Percentiles rank a stretch among this genome's conserved stretches.
Conservation (phyloP, 92 coral and sea anemone genomes). For the Palythoa grandis region DNA sequence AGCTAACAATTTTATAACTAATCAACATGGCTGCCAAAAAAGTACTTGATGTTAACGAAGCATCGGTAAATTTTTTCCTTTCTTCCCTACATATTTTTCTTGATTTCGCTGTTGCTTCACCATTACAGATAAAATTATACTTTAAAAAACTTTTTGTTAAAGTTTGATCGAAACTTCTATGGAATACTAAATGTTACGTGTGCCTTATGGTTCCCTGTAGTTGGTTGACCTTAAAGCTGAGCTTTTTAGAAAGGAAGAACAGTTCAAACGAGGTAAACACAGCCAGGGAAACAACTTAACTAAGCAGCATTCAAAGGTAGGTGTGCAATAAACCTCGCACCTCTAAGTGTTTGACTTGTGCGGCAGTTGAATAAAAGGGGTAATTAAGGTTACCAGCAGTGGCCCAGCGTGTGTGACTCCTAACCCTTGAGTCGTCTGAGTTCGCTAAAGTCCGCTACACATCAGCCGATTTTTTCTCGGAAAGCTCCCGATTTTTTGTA, state of each 20-base stretch:
- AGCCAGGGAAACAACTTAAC: conserved; percentile 39
- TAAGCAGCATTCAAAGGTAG: conserved; percentile 46
- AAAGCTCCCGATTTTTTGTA: no score
- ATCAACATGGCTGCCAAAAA: conserved; percentile 95
- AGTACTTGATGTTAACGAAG: conserved; percentile 85
- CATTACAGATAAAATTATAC: no score
- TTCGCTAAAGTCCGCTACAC: no score
- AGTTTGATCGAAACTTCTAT: background rate
- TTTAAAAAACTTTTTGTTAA: background rate
- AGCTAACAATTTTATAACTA: background rate
- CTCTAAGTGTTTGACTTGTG: background rate
- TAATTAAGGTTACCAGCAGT: no score
- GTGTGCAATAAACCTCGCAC: background rate
- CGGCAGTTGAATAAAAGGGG: no score
- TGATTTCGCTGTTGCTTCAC: background rate
- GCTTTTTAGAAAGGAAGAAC: conserved; percentile 91
- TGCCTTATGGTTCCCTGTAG: conserved; percentile 42
- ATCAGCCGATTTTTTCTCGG: no score
- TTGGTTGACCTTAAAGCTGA: conserved; percentile 95
- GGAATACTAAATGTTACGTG: background rate
- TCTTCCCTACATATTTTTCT: background rate
- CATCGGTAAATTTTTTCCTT: conserved; percentile 69
- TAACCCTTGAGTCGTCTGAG: no score
- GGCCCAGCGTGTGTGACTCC: no score
- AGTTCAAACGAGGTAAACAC: conserved; percentile 69